Percentiles rank a stretch among this genome's conserved stretches.
Conservation (phyloP, 2,113 vertebrate genomes). For the Hoplias malabaricus region DNA sequence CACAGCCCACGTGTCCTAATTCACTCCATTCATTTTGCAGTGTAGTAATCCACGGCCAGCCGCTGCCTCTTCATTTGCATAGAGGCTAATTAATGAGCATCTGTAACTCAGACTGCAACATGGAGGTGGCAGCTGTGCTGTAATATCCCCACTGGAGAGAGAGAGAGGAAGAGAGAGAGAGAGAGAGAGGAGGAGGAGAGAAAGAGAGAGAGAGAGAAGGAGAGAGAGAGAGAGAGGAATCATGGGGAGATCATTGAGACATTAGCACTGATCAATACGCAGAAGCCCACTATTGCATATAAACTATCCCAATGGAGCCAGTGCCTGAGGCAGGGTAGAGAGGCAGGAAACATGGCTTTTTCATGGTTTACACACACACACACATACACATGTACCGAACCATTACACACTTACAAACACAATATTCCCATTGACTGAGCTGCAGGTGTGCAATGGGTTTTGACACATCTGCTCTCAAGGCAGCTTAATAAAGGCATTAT, state of each 20-base stretch:
- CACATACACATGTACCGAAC: constrained; percentile 19
- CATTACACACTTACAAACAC: constrained; percentile 39
- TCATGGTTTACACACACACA: constrained; percentile 34
- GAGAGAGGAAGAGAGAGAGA: constrained; percentile 30
- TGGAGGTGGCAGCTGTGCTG: constrained; percentile 42
- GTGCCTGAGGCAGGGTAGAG: constrained; percentile 57
- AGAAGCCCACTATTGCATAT: constrained; percentile 56
- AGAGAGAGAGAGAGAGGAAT: constrained; percentile 26
- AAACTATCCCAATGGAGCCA: constrained; percentile 62
- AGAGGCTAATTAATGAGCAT: constrained; percentile 64
- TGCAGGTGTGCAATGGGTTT: constrained; percentile 48
- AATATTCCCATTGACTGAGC: constrained; percentile 43
- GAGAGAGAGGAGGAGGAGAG: not conserved
- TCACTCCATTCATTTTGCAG: no score
- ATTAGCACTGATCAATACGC: constrained; percentile 70
- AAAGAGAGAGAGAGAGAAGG: constrained; percentile 23
- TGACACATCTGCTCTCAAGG: constrained; percentile 42
- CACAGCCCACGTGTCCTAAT: constrained; percentile 13
- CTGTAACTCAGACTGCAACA: constrained; percentile 59
- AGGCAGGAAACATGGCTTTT: constrained; percentile 37
- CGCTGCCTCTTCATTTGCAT: constrained; percentile 65
- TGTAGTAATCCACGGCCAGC: constrained; percentile 1
- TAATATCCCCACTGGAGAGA: constrained; percentile 38
- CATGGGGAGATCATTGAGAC: constrained; percentile 65
- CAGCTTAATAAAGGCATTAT: constrained; percentile 52